Conservation (phyloP, 2,113 vertebrate genomes). For the Sinocyclocheilus maitianheensis region DNA sequence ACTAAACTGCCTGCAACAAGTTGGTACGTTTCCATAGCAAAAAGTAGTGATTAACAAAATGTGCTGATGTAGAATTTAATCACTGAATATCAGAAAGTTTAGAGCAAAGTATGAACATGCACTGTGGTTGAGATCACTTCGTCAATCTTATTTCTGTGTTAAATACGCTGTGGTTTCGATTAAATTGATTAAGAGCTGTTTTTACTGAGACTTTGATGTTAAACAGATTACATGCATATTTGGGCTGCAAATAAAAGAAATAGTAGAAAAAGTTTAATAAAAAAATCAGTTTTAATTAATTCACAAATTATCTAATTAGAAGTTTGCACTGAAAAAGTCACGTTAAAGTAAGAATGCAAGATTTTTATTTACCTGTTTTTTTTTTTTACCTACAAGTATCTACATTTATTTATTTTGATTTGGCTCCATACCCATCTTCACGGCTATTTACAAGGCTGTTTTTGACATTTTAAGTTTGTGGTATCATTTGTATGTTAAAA, state of each 20-base stretch:
- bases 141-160: background rate
- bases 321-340: background rate
- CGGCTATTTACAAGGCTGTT: background rate
- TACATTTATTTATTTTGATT: background rate
- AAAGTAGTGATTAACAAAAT: background rate
- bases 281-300: background rate
- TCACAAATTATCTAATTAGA: background rate
- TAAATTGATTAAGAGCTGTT: background rate
- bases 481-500: background rate
- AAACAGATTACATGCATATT: background rate
- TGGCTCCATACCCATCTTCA: background rate
- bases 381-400: background rate
- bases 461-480: background rate
- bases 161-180: background rate
- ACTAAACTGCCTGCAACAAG: background rate
- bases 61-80: conserved; percentile 35
- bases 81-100: conserved; percentile 12
- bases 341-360: background rate
- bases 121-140: background rate
- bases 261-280: too few species aligned
- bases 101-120: background rate
- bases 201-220: background rate
- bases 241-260: background rate
- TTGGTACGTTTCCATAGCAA: conserved; percentile 29
- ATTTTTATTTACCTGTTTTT: background rate